Evolutionary conservation across 2,797 vertebrate species (phyloP).

Genomic region (Trachops cirrhosus): DNA sequence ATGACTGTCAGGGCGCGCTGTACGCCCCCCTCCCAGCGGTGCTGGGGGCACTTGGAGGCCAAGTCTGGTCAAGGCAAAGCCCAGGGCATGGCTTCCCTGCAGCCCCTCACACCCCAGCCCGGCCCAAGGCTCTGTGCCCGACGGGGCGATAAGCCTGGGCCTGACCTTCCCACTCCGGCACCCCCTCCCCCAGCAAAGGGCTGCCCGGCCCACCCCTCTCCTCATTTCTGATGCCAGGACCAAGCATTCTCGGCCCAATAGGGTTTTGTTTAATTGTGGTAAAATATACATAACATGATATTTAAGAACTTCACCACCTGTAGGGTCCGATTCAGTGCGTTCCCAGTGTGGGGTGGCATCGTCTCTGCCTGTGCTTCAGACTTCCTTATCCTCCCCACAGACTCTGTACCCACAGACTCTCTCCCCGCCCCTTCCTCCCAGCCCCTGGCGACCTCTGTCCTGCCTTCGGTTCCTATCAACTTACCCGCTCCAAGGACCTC

Average conservation of each 20-base stretch:
- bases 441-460: neutral
- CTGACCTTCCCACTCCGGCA: fast-evolving
- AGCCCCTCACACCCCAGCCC: neutral
- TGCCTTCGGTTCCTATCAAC: fast-evolving
- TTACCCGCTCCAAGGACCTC: neutral
- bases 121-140: neutral
- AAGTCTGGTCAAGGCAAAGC: neutral
- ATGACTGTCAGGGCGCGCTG: neutral
- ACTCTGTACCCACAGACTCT: too few species aligned
- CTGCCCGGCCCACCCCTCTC: fast-evolving
- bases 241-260: neutral
- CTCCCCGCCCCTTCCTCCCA: fast-evolving
- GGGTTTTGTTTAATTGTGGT: neutral
- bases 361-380: fast-evolving
- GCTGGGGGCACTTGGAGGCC: neutral
- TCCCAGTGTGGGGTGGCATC: too few species aligned
- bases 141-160: neutral
- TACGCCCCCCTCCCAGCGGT: fast-evolving
- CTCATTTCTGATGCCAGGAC: neutral
- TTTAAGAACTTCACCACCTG: neutral
- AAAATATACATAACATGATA: neutral
- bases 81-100: fast-evolving
- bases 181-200: fast-evolving
- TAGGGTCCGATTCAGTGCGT: neutral
- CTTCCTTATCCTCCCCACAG: neutral